These are phyloP conservation scores for Venturia canescens DNA, from an alignment of 1,140 invertebrate species.

Conservation along the genomic window DNA sequence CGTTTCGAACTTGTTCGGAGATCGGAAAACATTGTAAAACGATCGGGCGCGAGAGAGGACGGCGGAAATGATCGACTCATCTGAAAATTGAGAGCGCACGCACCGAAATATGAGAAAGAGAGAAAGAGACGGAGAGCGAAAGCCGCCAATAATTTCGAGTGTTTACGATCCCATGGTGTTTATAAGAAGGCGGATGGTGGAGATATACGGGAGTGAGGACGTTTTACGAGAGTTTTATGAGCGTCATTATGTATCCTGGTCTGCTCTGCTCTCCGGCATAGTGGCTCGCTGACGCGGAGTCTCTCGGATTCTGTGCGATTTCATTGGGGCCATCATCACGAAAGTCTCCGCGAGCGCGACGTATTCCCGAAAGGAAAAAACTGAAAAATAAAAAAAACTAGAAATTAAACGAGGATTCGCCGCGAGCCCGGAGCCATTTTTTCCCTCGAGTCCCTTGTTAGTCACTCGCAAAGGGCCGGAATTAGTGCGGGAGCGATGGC, in stretches of 20 bases:
- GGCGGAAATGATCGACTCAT: background rate
- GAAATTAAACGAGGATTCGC: no score
- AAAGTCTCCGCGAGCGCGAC: conserved; percentile 13
- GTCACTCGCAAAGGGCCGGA: no score
- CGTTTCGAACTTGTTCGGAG: background rate
- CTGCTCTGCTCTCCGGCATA: no score
- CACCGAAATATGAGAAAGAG: conserved; percentile 5
- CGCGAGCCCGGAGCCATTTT: no score
- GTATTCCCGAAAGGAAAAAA: no score
- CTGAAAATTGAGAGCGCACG: background rate
- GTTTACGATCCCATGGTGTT: conserved; percentile 61
- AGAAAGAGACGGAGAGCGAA: conserved; percentile 20
- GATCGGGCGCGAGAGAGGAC: no score
- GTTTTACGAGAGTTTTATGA: conserved; percentile 62
- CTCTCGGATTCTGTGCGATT: background rate
- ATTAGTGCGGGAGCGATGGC: no score
- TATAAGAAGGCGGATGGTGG: conserved; percentile 56
- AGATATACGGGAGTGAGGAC: conserved; percentile 40
- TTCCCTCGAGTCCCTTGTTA: no score
- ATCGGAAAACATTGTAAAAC: no score
- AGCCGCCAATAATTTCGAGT: conserved; percentile 60
- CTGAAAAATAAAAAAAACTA: no score
- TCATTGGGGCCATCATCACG: background rate
- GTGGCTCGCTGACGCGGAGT: conserved; percentile 16
- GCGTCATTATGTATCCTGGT: conserved; percentile 55